Base-by-base conservation (phyloP, 2,113 vertebrate species). In the Fregata magnificens region DNA sequence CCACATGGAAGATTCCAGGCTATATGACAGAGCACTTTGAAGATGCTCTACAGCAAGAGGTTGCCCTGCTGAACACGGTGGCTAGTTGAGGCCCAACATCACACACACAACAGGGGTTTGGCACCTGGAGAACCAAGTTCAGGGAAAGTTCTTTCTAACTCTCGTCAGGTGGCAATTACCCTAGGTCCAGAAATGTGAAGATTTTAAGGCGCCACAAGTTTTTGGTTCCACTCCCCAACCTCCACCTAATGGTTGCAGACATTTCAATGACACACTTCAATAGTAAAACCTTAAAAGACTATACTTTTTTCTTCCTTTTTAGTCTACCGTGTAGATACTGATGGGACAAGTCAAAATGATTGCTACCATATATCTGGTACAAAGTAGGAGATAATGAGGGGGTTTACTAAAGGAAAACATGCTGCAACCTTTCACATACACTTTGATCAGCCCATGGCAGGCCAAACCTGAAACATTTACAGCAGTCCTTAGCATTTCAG, bases 51-150 rank as follows among this genome's bases (percentile, higher is more conserved):
- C 8, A 67, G 18, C 15, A 80, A 61, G 13, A 52, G 31, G 5
- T 59, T 90, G 21, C 13, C 32, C 7, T 34, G 20, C 24, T 44
- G 22, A 59, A 32, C 45, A 28, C 1, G 25, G 18, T n/a, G 38
- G 20, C 13, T 67, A 15, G 25, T 36, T 42, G 32, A 74, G 25
- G 40, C 7, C 34, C 11, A 63, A 11, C 7, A 55, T 10, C 5
- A 0, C 52, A 74, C 22, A 69, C 18, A 2, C 29, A 91, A 3
- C 0, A 4, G 22, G 29, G 13, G 2, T 3, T 3, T 83, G 47
- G 12, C 22, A 58, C 5, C 20, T 44, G 21, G 10, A 89, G 18
- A 90, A 36, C 5, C 1, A 7, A 61, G 31, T 10, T 20, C 24
- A 59, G 20, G 29, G 29, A 88, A 87, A 44, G 1, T 21, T 85